Evolutionary conservation across 2,113 vertebrate species (phyloP), one percentile per base, ranked within the genome.

Genomic region (Delphinapterus leucas): DNA sequence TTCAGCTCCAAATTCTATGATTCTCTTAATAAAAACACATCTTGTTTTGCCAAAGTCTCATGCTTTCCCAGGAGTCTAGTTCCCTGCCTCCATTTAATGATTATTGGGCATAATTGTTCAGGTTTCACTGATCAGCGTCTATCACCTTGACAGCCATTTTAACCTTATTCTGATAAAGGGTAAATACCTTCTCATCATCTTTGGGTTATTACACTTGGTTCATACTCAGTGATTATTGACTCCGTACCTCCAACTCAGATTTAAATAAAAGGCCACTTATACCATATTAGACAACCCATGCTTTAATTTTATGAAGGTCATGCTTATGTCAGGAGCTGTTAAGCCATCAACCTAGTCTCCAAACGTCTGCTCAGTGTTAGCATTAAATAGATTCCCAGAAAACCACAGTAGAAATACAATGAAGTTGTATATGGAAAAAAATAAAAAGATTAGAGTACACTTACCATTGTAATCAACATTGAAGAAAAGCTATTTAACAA

Each of bases 241-340:
- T 96, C 67, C 76, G 33, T 97, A 96, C 95, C 80, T 97, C 41
- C 90, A 95, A 95, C 90, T 97, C 87, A 88, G 67, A 97, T 97
- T 98, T 98, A 96, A 98, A 97, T 98, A 97, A 97, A 97, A 97
- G 95, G 83, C 92, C 92, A 96, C 92, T 98, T 97, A 97, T 74
- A 93, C 92, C 93, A 82, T 95, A 97, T 96, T 92, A 97, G 96
- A 95, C 61, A 98, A 90, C 68, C 36, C 31, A 83, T 87, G 91
- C 93, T 97, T 97, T 96, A 79, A 95, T 97, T 97, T 97, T 96
- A 93, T 95, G 96, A 98, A 98, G 95, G 97, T 97, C 92, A 96
- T 68, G 44, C 93, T 98, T 97, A 92, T 96, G 74, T 95, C 86
- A 97, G 96, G 38, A 95, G 86, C 94, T 97, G 93, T 93, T 94